Base-by-base conservation (phyloP, 2,113 vertebrate genomes). In the Ammodytes marinus region DNA sequence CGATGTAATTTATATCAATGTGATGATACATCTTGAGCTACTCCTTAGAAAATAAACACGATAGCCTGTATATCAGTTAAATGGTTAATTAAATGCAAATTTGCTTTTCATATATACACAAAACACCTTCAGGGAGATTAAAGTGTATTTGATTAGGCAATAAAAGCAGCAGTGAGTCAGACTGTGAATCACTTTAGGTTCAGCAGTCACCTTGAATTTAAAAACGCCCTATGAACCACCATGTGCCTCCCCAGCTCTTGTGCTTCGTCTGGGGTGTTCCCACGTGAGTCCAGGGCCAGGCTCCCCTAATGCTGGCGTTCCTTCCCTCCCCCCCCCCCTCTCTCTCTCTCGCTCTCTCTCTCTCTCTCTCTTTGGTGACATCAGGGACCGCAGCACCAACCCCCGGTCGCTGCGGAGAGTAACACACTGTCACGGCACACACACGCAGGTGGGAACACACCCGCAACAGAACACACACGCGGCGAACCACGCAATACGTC, bases 391-490 rank as follows among this genome's bases (percentile, higher is more conserved):
- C 89, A 85, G 85, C 80, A 68, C 64, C 75, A 47, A 66, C 59
- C 79, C 27, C 87, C 74, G 81, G 83, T 88, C 61, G 3, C 83
- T 54, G 79, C 60, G 3, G 89, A 83, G 88, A 75, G 42, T 37
- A 46, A 35, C 71, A 80, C 84, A 39, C 77, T 49, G 72, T 35
- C 49, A 2, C 1, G 2, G 66, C 76, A 82, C 74, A 87, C 76
- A 70, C 85, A 85, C 12, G 11, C 86, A 75, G 80, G 45, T 65
- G 74, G 59, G 77, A 83, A 89, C 88, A 83, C 83, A 76, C 79
- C 64, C 52, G 4, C 40, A 77, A 71, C 67, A 84, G 85, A 86
- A 89, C 91, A 87, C 85, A 85, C 91, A 89, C 27, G 84, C 87
- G 43, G 91, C 4, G 88, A 87, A 72, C 66, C 2, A 74, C 69